Percentiles rank a stretch among this genome's conserved stretches.
phyloP scores from a whole-genome alignment of 2,888 invertebrate species.

The Chloroclystis v-ata region DNA sequence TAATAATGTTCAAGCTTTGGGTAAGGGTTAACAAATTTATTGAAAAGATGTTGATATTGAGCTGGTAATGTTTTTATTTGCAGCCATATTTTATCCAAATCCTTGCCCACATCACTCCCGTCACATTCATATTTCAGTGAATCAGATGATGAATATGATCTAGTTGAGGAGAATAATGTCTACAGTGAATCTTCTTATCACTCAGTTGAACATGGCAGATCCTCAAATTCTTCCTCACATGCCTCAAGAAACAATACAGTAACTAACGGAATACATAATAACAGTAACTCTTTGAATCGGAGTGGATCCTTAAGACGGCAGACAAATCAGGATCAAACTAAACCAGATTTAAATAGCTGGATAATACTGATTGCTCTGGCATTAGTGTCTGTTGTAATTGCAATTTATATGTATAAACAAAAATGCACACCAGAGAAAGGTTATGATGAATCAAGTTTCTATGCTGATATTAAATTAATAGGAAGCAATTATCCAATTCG shows the following conservation, averaged over 20 bases:
- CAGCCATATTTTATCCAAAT: constrained; percentile 60
- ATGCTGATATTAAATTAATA: constrained; percentile 48
- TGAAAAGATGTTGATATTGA: constrained; percentile 29
- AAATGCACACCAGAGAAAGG: constrained; percentile 1
- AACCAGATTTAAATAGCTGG: neutral
- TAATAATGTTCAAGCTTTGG: neutral
- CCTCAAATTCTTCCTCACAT: constrained; percentile 2
- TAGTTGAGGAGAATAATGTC: constrained; percentile 10
- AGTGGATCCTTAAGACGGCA: constrained; percentile 3
- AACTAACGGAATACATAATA: neutral
- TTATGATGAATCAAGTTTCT: constrained; percentile 50
- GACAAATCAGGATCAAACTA: neutral
- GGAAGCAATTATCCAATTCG: constrained; percentile 55
- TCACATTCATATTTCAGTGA: constrained; percentile 57
- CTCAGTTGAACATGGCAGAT: constrained; percentile 15
- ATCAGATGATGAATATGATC: constrained; percentile 33
- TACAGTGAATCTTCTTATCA: constrained; percentile 18
- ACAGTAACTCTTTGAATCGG: neutral
- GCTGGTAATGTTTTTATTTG: constrained; percentile 60
- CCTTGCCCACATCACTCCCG: constrained; percentile 57
- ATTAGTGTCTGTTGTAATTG: neutral
- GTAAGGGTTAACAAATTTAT: neutral
- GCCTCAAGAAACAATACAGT: neutral
- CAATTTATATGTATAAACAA: constrained; percentile 7
- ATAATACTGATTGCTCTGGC: neutral